Conservation (phyloP, 2,888 invertebrate genomes). For the Zygaena filipendulae region DNA sequence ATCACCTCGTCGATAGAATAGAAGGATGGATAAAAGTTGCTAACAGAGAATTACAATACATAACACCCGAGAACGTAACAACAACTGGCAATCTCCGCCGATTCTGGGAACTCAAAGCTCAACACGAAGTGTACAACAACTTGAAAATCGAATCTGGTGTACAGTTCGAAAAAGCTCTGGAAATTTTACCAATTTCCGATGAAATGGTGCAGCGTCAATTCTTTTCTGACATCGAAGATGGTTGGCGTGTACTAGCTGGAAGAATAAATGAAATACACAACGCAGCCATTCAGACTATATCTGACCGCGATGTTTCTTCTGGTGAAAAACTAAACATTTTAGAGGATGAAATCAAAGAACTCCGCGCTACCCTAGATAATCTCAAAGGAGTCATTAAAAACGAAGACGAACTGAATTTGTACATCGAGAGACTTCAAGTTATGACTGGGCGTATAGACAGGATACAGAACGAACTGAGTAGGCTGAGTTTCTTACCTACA, state of each 20-base stretch:
- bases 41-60: slow-evolving; percentile 74
- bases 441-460: slow-evolving; percentile 78
- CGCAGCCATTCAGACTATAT: slow-evolving; percentile 75
- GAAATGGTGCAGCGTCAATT: slow-evolving; percentile 84
- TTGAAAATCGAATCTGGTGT: slow-evolving; percentile 78
- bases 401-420: slow-evolving; percentile 84
- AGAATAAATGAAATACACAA: slow-evolving; percentile 75
- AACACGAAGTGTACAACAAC: slow-evolving; percentile 85
- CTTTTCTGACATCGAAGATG: slow-evolving; percentile 80
- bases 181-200: slow-evolving; percentile 84
- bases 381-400: slow-evolving; percentile 84
- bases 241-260: slow-evolving; percentile 75
- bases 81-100: slow-evolving; percentile 79
- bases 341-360: slow-evolving; percentile 80
- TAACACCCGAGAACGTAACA: slow-evolving; percentile 73
- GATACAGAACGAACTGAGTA: slow-evolving; percentile 83
- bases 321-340: slow-evolving; percentile 79
- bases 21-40: slow-evolving; percentile 82
- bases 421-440: slow-evolving; percentile 84
- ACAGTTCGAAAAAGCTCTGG: slow-evolving; percentile 80
- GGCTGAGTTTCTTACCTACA: slow-evolving; percentile 78
- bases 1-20: slow-evolving; percentile 76
- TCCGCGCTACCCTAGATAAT: slow-evolving; percentile 74
- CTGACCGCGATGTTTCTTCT: slow-evolving; percentile 78
- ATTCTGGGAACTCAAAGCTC: slow-evolving; percentile 91